Base-by-base conservation (phyloP, 2,113 vertebrate genomes). In the Phodopus roborovskii region DNA sequence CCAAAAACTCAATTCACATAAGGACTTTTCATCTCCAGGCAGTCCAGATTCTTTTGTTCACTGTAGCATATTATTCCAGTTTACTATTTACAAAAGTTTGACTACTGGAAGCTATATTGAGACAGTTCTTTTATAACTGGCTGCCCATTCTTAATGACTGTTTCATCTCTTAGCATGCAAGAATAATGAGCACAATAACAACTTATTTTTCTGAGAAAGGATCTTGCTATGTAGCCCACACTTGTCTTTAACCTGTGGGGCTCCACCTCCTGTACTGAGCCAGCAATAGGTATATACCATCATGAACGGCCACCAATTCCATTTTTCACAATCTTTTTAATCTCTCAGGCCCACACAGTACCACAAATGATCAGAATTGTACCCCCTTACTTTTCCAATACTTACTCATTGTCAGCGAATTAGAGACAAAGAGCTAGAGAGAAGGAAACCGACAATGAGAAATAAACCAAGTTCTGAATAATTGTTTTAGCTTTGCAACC, bases 161-260 rank as follows among this genome's bases (percentile, higher is more conserved):
- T 79, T 75, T 95, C 22, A 60, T 75, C 39, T 92, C 30, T 90
- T 74, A 92, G 92, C 26, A 92, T 95, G 81, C n/a, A 90, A 97
- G 96, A 73, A 60, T 64, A 90, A 71, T 83, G 50, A 42, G 64
- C 60, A 1, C 7, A 85, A 77, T n/a, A 82, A 24, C 8, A n/a
- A n/a, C 5, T 53, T 83, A 15, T 13, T 64, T n/a, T 53, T 56
- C 10, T 28, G 3, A 74, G 24, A 50, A 10, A 42, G 50, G 50
- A 24, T 30, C 30, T 74, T 19, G 16, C 53, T 74, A 30, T 30
- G 15, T 30, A 74, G 16, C 68, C 12, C n/a, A 42, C 8, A 53
- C 48, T 88, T 15, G 68, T 28, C 50, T 73, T 58, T n/a, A 88
- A 58, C 26, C 42, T 84, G 26, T 66, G 60, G 60, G 19, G 26